Conservation (phyloP, 2,113 vertebrate genomes). For the Dicentrarchus labrax region DNA sequence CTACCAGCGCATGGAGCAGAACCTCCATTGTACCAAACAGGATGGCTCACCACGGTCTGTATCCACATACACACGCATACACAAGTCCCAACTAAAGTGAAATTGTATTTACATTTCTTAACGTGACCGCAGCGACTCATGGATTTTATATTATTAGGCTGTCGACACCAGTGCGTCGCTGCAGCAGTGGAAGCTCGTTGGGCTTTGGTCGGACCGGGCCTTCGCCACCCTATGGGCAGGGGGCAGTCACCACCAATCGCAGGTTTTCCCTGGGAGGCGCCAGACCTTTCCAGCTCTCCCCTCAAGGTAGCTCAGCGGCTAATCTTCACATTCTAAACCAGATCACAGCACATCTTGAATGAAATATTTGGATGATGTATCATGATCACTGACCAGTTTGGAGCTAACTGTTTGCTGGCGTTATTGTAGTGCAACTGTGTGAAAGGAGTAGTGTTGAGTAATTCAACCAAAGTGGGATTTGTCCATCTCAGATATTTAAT, state of each 20-base stretch:
- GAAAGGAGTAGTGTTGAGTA: neutral
- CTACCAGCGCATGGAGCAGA: constrained; percentile 96
- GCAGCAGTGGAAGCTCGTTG: constrained; percentile 89
- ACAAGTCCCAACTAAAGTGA: neutral
- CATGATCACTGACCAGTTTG: neutral
- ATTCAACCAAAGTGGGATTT: neutral
- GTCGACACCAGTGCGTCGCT: constrained; percentile 83
- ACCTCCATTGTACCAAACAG: constrained; percentile 89
- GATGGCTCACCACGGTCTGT: constrained; percentile 86
- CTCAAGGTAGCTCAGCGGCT: constrained; percentile 87
- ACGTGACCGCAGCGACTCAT: neutral
- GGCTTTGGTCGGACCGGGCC: constrained; percentile 86
- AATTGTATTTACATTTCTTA: neutral
- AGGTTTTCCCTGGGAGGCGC: constrained; percentile 90
- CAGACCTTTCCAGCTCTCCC: constrained; percentile 90
- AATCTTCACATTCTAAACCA: neutral
- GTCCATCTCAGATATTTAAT: neutral
- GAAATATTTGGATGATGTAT: neutral
- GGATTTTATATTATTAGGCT: constrained; percentile 76
- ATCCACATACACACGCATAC: neutral
- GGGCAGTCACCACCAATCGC: constrained; percentile 77
- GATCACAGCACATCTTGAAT: neutral
- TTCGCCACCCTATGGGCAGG: constrained; percentile 88
- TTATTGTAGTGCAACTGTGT: neutral
- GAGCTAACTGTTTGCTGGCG: neutral